Conservation (phyloP, 2,888 invertebrate genomes). For the Tetramorium bicarinatum region DNA sequence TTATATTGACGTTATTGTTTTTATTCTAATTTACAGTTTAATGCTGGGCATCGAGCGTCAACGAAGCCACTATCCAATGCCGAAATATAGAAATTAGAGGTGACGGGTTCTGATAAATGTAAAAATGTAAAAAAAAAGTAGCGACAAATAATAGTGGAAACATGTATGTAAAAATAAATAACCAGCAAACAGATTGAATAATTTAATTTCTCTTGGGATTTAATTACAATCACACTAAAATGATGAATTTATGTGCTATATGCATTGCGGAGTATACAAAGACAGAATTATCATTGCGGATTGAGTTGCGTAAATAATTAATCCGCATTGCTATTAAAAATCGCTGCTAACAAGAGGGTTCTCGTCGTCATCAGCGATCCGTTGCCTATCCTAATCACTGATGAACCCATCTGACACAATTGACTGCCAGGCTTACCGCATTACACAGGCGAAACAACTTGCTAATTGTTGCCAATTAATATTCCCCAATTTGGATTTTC, state of each 20-base stretch:
- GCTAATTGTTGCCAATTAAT: constrained; percentile 75
- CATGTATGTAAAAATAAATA: constrained; percentile 13
- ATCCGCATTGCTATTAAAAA: constrained; percentile 36
- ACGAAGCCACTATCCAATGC: constrained; percentile 9
- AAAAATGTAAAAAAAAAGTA: not conserved
- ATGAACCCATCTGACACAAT: constrained; percentile 28
- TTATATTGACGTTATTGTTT: constrained; percentile 1
- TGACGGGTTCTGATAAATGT: not conserved
- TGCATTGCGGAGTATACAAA: not conserved
- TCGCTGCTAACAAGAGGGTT: constrained; percentile 64
- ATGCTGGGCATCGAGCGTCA: constrained; percentile 12
- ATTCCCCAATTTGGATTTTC: constrained; percentile 48
- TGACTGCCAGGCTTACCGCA: constrained; percentile 1
- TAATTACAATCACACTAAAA: not conserved
- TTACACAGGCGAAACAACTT: constrained; percentile 55
- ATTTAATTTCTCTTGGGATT: constrained; percentile 15
- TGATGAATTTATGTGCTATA: not conserved
- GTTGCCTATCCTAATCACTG: constrained; percentile 38
- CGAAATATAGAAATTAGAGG: constrained; percentile 26
- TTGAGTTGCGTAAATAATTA: constrained; percentile 41
- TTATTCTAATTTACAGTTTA: constrained; percentile 57
- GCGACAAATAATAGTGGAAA: not conserved
- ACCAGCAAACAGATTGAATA: constrained; percentile 1
- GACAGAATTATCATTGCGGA: constrained; percentile 4
- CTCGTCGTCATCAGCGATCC: constrained; percentile 31